Percentiles rank a stretch among this genome's conserved stretches.
Conservation (phyloP, 2,797 vertebrate species). For the Micromesistius poutassou region DNA sequence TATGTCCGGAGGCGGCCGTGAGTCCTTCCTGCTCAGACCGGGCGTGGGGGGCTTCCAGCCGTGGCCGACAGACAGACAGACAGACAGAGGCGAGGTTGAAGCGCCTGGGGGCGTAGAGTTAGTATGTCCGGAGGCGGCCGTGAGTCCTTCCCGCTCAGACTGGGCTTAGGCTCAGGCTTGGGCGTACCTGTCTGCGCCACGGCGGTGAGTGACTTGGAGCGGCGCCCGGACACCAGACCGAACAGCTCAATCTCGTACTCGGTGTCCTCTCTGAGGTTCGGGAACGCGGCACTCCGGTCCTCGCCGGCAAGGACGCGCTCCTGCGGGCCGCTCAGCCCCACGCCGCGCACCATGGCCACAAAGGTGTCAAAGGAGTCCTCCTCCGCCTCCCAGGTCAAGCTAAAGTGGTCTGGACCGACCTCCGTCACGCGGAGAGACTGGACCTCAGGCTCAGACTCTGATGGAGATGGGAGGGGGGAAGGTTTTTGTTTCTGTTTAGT, state of each 20-base stretch:
- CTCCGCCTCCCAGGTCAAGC: constrained; percentile 87
- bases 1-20: not conserved
- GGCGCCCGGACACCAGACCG: constrained; percentile 82
- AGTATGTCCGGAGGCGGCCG: not conserved
- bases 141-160: not conserved
- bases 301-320: constrained; percentile 81
- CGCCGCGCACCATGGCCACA: constrained; percentile 84
- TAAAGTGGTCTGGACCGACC: constrained; percentile 80
- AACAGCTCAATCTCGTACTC: constrained; percentile 86
- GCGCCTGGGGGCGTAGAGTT: not conserved
- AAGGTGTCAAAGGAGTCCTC: constrained; percentile 88
- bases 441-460: constrained; percentile 90
- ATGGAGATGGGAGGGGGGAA: constrained; percentile 58
- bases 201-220: constrained; percentile 80
- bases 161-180: constrained; percentile 21
- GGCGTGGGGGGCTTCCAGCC: not conserved
- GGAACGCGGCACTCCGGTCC: constrained; percentile 76
- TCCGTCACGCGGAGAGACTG: constrained; percentile 85
- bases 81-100: constrained; percentile 8
- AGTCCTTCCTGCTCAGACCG: not conserved
- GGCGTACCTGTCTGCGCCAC: constrained; percentile 88
- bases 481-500: constrained; percentile 37
- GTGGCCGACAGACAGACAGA: not conserved
- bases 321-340: constrained; percentile 71
- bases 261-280: constrained; percentile 83